Evolutionary conservation across 2,113 vertebrate species (phyloP).

Genomic region (Salminus brasiliensis): DNA sequence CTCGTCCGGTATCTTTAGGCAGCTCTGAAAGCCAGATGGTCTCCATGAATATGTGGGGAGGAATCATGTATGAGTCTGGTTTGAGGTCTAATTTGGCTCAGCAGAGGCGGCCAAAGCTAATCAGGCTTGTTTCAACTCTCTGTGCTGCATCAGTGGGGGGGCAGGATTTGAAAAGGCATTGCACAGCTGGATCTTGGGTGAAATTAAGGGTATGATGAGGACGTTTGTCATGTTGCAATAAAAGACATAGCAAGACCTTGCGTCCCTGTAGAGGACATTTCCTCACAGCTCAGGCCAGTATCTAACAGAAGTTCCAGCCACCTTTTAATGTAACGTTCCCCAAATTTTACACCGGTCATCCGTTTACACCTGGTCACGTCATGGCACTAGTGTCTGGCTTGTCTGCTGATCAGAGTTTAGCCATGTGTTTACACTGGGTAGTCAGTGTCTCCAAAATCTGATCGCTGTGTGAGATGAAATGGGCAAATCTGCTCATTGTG

Average conservation of each 20-base stretch:
- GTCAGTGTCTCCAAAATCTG: too few species aligned
- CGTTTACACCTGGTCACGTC: too few species aligned
- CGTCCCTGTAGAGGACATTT: neutral
- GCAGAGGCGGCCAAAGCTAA: conserved; percentile 13
- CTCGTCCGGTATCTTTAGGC: neutral
- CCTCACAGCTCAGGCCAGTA: neutral
- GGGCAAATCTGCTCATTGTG: too few species aligned
- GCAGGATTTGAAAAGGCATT: neutral
- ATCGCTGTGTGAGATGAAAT: too few species aligned
- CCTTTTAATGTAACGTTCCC: too few species aligned
- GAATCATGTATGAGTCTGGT: conserved; percentile 32
- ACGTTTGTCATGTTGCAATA: neutral
- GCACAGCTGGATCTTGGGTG: conserved; percentile 15
- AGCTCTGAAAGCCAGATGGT: conserved; percentile 28
- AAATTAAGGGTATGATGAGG: neutral
- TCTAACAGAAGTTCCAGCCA: too few species aligned
- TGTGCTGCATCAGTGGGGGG: neutral
- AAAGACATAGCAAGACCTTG: neutral
- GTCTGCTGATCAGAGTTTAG: too few species aligned
- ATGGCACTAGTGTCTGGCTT: too few species aligned
- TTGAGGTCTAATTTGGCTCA: conserved; percentile 20
- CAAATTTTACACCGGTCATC: too few species aligned
- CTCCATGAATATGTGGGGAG: conserved; percentile 19
- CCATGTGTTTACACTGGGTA: too few species aligned
- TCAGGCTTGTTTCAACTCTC: conserved; percentile 29